phyloP scores from a whole-genome alignment of 2,888 invertebrate species.

The Limnephilus rhombicus region DNA sequence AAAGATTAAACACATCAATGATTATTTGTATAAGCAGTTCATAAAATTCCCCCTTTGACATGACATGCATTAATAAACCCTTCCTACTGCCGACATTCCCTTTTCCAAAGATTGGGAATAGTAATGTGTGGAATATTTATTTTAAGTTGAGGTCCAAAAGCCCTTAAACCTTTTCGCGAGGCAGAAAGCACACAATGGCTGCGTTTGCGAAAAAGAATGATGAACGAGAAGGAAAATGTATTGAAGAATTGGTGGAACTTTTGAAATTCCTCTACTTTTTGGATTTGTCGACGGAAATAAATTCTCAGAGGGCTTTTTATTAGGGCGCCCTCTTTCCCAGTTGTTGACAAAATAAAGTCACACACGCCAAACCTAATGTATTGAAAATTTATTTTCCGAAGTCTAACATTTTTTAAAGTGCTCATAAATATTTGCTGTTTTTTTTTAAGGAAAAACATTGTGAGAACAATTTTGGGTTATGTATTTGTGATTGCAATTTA shows the following conservation, averaged over 20 bases:
- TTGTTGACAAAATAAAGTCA: constrained; percentile 64
- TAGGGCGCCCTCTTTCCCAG: constrained; percentile 36
- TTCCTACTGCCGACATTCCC: neutral
- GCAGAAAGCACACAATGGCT: constrained; percentile 51
- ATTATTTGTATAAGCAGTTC: neutral
- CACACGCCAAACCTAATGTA: constrained; percentile 61
- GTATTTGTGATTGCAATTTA: neutral
- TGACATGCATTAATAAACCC: neutral
- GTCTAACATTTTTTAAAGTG: constrained; percentile 56
- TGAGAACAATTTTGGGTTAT: neutral
- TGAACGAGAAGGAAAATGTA: constrained; percentile 49
- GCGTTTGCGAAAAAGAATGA: constrained; percentile 56
- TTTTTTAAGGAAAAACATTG: neutral
- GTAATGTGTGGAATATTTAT: constrained; percentile 35
- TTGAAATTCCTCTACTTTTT: constrained; percentile 51
- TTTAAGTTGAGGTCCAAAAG: constrained; percentile 37
- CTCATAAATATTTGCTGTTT: constrained; percentile 21
- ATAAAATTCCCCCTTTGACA: neutral
- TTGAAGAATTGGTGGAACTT: constrained; percentile 58
- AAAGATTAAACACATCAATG: neutral
- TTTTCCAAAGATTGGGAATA: constrained; percentile 13
- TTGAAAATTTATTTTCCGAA: constrained; percentile 61
- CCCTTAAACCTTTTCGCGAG: constrained; percentile 36
- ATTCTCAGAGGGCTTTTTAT: constrained; percentile 52
- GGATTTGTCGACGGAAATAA: constrained; percentile 47